Evolutionary conservation across 2,888 invertebrate genomes (phyloP).

Genomic region (Lasioglossum lativentre): DNA sequence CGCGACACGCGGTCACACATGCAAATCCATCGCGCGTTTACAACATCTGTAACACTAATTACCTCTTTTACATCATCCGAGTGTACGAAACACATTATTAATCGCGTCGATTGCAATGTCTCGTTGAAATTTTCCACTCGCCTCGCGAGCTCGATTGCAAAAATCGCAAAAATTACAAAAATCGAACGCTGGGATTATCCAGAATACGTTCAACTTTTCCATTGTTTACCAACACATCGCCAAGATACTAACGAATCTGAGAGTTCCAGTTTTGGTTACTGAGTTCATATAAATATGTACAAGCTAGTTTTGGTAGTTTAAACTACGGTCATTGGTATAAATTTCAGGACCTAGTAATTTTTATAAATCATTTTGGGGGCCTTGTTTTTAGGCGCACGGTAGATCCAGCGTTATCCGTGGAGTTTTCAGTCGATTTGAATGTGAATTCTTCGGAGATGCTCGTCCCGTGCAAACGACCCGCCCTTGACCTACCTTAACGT

Average conservation of each 20-base stretch:
- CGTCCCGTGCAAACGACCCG: constrained; percentile 39
- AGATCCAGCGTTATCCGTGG: background rate
- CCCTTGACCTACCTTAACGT: constrained; percentile 71
- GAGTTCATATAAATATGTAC: background rate
- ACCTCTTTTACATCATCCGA: constrained; percentile 16
- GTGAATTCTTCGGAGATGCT: constrained; percentile 22
- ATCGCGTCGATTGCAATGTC: background rate
- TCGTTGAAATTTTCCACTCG: constrained; percentile 1
- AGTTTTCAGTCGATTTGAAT: constrained; percentile 14
- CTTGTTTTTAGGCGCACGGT: background rate
- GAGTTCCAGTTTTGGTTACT: background rate
- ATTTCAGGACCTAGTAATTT: background rate
- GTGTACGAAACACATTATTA: background rate
- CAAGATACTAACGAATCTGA: background rate
- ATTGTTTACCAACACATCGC: background rate
- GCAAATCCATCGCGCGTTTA: constrained; percentile 41
- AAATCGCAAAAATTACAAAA: background rate
- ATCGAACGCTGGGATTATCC: background rate
- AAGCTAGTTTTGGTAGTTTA: background rate
- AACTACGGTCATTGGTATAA: background rate
- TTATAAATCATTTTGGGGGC: background rate
- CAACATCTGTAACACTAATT: constrained; percentile 37
- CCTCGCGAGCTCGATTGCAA: background rate
- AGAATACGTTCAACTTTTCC: background rate
- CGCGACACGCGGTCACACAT: constrained; percentile 64